Conservation (phyloP, 2,797 vertebrate species). For the Acrossocheilus fasciatus region DNA sequence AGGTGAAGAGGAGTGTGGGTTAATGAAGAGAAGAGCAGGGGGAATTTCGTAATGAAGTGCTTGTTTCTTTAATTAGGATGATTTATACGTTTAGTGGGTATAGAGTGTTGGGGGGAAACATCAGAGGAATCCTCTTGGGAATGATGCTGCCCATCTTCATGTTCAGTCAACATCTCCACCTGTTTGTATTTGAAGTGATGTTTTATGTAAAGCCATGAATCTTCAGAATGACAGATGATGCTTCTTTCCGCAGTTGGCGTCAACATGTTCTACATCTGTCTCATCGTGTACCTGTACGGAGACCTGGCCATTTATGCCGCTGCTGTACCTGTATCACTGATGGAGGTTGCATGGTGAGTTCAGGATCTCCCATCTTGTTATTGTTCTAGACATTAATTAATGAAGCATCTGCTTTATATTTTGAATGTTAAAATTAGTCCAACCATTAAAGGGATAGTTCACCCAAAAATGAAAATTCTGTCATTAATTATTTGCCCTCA, state of each 20-base stretch:
- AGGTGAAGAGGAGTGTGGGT: conserved; percentile 30
- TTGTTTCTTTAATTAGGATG: conserved; percentile 72
- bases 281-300: conserved; percentile 96
- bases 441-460: not conserved
- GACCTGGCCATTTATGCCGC: conserved; percentile 98
- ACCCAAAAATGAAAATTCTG: too few species aligned
- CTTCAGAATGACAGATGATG: not conserved
- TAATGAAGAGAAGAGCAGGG: conserved; percentile 42
- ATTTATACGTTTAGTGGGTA: conserved; percentile 65
- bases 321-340: conserved; percentile 94
- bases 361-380: not conserved
- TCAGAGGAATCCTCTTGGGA: conserved; percentile 17
- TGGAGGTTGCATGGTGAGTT: conserved; percentile 97
- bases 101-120: not conserved
- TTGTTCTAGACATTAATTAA: not conserved
- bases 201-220: not conserved
- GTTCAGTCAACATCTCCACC: not conserved
- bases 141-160: not conserved
- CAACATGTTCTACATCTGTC: conserved; percentile 98
- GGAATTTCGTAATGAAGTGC: conserved; percentile 57
- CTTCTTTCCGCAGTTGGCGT: conserved; percentile 85
- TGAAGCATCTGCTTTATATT: not conserved
- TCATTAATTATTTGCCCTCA: too few species aligned
- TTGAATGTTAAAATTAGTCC: not conserved
- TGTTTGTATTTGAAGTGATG: conserved; percentile 14